Conservation (phyloP, 64 coral and sea anemone species). For the Cladopsammia gracilis region DNA sequence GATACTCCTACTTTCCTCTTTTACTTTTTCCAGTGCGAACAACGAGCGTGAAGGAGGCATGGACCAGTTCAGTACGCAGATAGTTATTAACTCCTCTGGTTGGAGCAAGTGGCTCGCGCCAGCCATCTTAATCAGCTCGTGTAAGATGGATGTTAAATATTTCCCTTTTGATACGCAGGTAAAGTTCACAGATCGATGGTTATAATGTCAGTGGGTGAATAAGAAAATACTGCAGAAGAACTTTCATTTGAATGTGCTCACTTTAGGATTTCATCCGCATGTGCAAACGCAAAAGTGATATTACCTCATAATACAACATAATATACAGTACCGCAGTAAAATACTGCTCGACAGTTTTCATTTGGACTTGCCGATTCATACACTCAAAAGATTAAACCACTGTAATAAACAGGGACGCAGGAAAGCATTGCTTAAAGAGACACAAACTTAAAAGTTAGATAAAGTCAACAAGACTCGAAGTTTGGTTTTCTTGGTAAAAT, state of each 20-base stretch:
- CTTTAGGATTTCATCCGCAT: background rate
- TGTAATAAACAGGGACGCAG: background rate
- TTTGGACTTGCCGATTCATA: too few relatives aligned
- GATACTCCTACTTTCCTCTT: background rate
- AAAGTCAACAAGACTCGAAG: too few relatives aligned
- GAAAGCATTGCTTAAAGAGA: too few relatives aligned
- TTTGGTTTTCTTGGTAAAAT: too few relatives aligned
- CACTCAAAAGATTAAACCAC: too few relatives aligned
- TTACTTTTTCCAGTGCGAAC: slow-evolving; percentile 40
- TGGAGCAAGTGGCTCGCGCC: background rate
- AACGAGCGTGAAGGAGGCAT: slow-evolving; percentile 60
- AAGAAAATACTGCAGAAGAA: too few relatives aligned
- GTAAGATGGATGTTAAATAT: slow-evolving; percentile 31
- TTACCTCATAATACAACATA: too few relatives aligned
- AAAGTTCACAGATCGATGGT: background rate
- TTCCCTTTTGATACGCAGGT: slow-evolving; percentile 17
- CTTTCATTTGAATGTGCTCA: too few relatives aligned
- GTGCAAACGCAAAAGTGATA: too few relatives aligned
- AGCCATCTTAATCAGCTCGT: background rate
- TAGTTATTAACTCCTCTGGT: slow-evolving; percentile 26
- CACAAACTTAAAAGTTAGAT: too few relatives aligned
- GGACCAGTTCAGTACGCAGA: slow-evolving; percentile 74
- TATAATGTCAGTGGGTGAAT: background rate
- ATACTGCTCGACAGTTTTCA: too few relatives aligned
- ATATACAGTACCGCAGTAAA: too few relatives aligned